These are phyloP conservation scores for Sparidentex hasta DNA, from an alignment of 2,797 vertebrate genomes.

Conservation along the genomic window DNA sequence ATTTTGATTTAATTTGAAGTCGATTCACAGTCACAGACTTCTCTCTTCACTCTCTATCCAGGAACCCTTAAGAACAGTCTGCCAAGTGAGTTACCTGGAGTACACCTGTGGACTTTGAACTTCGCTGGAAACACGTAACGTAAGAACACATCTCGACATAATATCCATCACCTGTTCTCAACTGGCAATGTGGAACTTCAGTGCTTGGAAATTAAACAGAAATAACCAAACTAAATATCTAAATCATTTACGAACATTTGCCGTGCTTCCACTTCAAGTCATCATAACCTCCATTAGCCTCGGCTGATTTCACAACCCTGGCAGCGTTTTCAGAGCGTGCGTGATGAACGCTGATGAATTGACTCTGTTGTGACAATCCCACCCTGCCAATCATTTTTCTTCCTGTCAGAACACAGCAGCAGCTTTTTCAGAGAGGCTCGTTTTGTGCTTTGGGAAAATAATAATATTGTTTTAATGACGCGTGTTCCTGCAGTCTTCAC, in stretches of 20 bases:
- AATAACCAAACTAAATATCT: too few relatives aligned
- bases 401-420: constrained; percentile 52
- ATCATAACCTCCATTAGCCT: constrained; percentile 27
- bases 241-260: background rate
- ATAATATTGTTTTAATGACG: constrained; percentile 61
- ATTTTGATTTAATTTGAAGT: too few relatives aligned
- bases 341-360: constrained; percentile 32
- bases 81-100: too few relatives aligned
- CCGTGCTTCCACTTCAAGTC: background rate
- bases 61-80: too few relatives aligned
- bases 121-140: too few relatives aligned
- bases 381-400: constrained; percentile 35
- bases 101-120: too few relatives aligned
- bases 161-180: background rate
- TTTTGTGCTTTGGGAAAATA: constrained; percentile 70
- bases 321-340: constrained; percentile 16
- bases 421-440: constrained; percentile 24
- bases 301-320: constrained; percentile 33
- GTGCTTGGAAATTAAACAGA: too few relatives aligned
- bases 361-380: constrained; percentile 29
- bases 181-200: background rate
- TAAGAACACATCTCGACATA: too few relatives aligned
- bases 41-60: too few relatives aligned
- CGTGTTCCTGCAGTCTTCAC: constrained; percentile 52
- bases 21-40: too few relatives aligned